A percentile compares a stretch with the other conserved stretches of the same genome.
Conservation (phyloP, 2,797 vertebrate genomes). For the Bradypodion ventrale region DNA sequence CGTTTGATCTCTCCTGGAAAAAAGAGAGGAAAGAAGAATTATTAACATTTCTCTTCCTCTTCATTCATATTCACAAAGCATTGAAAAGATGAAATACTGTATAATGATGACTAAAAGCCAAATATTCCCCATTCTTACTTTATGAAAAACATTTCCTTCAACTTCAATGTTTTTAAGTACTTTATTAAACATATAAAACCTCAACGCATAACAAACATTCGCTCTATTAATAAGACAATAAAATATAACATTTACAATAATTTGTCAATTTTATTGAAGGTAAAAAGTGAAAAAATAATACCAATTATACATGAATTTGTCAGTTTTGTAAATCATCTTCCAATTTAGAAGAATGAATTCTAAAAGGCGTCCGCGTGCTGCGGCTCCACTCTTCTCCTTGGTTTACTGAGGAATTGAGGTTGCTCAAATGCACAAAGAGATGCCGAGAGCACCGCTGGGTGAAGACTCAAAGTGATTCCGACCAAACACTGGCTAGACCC, state of each 20-base stretch:
- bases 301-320: not conserved
- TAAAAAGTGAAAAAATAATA: not conserved
- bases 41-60: constrained; percentile 36
- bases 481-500: no score
- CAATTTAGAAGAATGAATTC: not conserved
- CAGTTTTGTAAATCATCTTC: no score
- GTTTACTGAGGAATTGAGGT: no score
- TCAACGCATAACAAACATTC: not conserved
- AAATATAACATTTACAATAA: not conserved
- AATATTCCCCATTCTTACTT: not conserved
- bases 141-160: not conserved
- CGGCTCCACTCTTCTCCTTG: no score
- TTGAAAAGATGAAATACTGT: not conserved
- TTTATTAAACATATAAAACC: not conserved
- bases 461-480: no score
- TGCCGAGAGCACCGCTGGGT: no score
- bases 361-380: no score
- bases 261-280: not conserved
- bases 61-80: constrained; percentile 13
- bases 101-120: not conserved
- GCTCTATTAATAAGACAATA: not conserved
- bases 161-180: not conserved
- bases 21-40: constrained; percentile 39
- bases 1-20: constrained; percentile 93
- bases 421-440: no score